A percentile compares a stretch with the other conserved stretches of the same genome.
phyloP scores from a whole-genome alignment of 2,888 invertebrate genomes.

The Patella caerulea region DNA sequence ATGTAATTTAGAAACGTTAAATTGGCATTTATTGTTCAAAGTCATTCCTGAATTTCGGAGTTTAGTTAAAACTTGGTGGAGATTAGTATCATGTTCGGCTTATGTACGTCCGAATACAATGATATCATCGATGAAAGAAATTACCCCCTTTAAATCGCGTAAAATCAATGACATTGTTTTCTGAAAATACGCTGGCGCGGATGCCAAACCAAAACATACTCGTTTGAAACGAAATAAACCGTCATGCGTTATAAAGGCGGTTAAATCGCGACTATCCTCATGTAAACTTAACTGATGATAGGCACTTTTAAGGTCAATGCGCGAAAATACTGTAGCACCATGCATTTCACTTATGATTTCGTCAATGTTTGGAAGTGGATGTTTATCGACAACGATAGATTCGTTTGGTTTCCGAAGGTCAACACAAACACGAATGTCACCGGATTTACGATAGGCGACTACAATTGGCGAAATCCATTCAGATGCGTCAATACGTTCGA shows the following conservation, averaged over 20 bases:
- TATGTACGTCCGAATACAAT: neutral
- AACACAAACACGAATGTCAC: neutral
- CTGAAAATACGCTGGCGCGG: neutral
- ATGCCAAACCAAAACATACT: neutral
- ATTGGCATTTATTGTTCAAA: neutral
- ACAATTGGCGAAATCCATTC: slow-evolving; percentile 4
- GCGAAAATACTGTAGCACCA: neutral
- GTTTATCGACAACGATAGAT: slow-evolving; percentile 2
- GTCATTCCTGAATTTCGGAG: neutral
- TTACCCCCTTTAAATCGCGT: neutral
- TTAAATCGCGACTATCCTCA: neutral
- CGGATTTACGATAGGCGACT: neutral
- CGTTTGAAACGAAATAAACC: neutral
- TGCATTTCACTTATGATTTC: neutral
- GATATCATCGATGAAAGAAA: neutral
- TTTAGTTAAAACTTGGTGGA: neutral
- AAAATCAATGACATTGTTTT: neutral
- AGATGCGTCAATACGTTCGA: slow-evolving; percentile 13
- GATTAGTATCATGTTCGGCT: neutral
- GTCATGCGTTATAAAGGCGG: neutral
- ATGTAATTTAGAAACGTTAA: neutral
- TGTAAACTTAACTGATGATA: slow-evolving; percentile 1
- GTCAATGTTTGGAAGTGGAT: slow-evolving; percentile 10
- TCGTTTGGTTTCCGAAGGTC: slow-evolving; percentile 3
- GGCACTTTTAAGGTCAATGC: neutral